Evolutionary conservation across 2,797 vertebrate species (phyloP).

Genomic region (Nasua narica): DNA sequence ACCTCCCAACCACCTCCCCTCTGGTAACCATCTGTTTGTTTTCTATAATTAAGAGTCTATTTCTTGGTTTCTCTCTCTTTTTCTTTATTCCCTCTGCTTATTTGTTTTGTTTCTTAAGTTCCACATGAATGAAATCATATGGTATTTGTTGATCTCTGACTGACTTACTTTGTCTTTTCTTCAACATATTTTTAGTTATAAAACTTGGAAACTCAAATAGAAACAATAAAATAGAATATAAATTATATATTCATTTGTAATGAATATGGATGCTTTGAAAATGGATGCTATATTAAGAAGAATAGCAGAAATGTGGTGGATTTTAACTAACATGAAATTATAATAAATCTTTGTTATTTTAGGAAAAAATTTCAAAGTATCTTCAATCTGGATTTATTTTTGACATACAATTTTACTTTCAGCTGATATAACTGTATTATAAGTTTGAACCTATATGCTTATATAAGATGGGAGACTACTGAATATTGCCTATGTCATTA

Average conservation of each 20-base stretch:
- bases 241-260: neutral
- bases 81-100: neutral
- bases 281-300: neutral
- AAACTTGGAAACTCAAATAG: neutral
- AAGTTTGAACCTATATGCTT: neutral
- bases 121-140: neutral
- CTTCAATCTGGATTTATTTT: neutral
- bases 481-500: neutral
- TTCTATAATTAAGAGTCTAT: neutral
- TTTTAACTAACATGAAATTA: neutral
- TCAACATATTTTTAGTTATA: neutral
- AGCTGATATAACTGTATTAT: neutral
- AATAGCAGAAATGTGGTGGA: neutral
- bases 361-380: neutral
- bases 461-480: neutral
- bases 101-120: neutral
- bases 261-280: neutral
- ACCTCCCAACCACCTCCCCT: neutral
- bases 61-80: neutral
- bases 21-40: neutral
- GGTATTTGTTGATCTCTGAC: neutral
- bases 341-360: neutral
- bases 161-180: neutral
- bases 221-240: neutral
- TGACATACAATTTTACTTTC: neutral